Base-by-base conservation (phyloP, 2,797 vertebrate genomes). In the Chaetophractus vellerosus region DNA sequence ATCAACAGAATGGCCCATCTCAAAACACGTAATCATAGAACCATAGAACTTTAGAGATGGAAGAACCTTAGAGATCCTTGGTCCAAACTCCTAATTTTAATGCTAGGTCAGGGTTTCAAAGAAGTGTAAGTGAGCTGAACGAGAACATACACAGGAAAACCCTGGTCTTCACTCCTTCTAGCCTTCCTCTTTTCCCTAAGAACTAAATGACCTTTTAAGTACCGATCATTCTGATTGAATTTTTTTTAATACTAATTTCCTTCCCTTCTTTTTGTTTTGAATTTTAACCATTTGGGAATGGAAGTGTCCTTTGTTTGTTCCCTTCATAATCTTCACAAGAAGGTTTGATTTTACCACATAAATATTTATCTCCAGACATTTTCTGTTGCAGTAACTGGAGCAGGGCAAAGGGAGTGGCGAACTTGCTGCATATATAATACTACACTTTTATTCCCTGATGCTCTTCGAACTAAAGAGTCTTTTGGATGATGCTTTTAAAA, bases 1-100 rank as follows among this genome's bases (percentile, higher is more conserved):
- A 87, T 88, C 94, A 82, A 94, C 90, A 88, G 90, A 96, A 94
- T 74, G 93, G 91, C 76, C 88, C 66, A 63, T 79, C 69, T 92
- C 92, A 75, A 85, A 66, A 69, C 91, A 91, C 75, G 36, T 64
- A 97, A 94, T 86, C 85, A 72, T 72, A 55, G 94, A 96, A 96
- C 89, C 50, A 48, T 91, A 50, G 96, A 96, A 97, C 88, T 91
- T 81, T 79, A 86, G 59, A 92, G 69, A 71, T 81, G 87, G 92
- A 92, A 93, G 95, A 92, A 86, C 52, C 36, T 82, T 63, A 63
- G 41, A 64, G 74, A 81, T 64, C 81, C 45, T 79, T 59, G 75
- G 48, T 72, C 74, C 92, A 92, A 80, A 76, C 52, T 68, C 63
- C 66, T 72, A 59, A 74, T 74, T 45, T 45, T 72, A 72, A 74